Conservation (phyloP, 2,888 invertebrate genomes). For the Drosophila pegasa region DNA sequence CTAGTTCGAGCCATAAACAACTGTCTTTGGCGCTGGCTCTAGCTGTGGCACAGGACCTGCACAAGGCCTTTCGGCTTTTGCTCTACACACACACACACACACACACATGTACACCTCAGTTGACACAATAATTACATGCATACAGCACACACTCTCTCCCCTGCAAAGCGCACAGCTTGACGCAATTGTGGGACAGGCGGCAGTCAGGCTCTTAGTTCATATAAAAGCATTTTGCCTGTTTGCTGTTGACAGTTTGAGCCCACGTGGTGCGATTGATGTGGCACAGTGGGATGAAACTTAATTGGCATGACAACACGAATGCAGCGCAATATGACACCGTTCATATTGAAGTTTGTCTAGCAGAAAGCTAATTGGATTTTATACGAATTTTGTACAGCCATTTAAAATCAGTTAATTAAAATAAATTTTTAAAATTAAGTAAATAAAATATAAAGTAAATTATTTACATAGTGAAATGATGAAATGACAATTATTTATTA, state of each 20-base stretch:
- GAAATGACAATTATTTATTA: neutral
- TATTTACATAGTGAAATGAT: neutral
- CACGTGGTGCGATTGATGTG: constrained; percentile 49
- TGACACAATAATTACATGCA: constrained; percentile 77
- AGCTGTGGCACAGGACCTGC: constrained; percentile 25
- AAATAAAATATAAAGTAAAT: neutral
- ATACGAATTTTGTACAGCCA: too few relatives aligned
- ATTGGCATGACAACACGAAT: constrained; percentile 20
- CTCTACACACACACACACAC: constrained; percentile 57
- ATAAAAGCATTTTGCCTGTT: constrained; percentile 49
- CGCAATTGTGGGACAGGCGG: neutral
- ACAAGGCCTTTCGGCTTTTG: constrained; percentile 45
- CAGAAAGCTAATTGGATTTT: neutral
- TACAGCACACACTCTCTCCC: constrained; percentile 9
- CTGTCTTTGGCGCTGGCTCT: constrained; percentile 16
- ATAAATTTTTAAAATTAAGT: neutral
- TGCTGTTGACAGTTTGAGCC: constrained; percentile 57
- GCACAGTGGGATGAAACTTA: constrained; percentile 45
- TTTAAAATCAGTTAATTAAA: too few relatives aligned
- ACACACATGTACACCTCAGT: constrained; percentile 60
- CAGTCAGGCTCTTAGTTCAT: constrained; percentile 33
- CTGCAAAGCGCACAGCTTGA: constrained; percentile 38
- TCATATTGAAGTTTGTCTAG: neutral
- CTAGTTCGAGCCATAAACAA: constrained; percentile 68
- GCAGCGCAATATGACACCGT: neutral